Percentiles rank a stretch among this genome's conserved stretches.
phyloP scores from a whole-genome alignment of 2,888 invertebrate species.

The Auanema sp. region DNA sequence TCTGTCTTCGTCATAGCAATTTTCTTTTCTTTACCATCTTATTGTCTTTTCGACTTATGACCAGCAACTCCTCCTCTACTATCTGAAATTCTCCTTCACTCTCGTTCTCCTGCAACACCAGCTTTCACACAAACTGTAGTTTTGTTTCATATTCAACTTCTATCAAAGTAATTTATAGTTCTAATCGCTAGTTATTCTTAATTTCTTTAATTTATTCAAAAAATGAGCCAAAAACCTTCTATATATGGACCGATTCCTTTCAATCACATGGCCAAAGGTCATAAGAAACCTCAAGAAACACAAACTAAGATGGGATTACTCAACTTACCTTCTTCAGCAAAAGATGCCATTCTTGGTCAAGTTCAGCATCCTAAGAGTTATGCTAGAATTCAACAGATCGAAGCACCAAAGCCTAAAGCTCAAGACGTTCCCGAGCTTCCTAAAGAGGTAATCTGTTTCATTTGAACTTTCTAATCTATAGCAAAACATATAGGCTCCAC shows the following conservation, averaged over 20 bases:
- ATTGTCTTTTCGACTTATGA: constrained; percentile 11
- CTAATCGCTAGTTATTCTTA: constrained; percentile 2
- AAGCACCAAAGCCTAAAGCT: constrained; percentile 52
- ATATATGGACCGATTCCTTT: constrained; percentile 18
- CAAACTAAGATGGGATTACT: constrained; percentile 33
- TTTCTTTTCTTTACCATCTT: too few relatives aligned
- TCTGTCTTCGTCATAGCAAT: not conserved
- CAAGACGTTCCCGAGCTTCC: constrained; percentile 53
- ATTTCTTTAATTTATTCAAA: not conserved
- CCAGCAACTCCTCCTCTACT: not conserved
- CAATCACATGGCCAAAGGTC: constrained; percentile 22
- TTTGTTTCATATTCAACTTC: too few relatives aligned
- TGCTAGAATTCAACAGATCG: constrained; percentile 56
- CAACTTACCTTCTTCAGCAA: constrained; percentile 52
- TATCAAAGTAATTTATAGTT: not conserved
- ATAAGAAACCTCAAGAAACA: constrained; percentile 4
- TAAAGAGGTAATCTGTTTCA: constrained; percentile 34
- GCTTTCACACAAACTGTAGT: too few relatives aligned
- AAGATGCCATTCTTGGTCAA: constrained; percentile 51
- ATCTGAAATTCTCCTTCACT: too few relatives aligned
- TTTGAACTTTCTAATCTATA: not conserved
- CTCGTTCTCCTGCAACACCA: too few relatives aligned
- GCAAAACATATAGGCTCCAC: constrained; percentile 54
- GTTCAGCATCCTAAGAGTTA: constrained; percentile 58
- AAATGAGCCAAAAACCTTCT: constrained; percentile 14